Evolutionary conservation across 92 coral and sea anemone genomes (phyloP), one percentile per base, ranked within the genome.

Genomic region (Paramuricea clavata): DNA sequence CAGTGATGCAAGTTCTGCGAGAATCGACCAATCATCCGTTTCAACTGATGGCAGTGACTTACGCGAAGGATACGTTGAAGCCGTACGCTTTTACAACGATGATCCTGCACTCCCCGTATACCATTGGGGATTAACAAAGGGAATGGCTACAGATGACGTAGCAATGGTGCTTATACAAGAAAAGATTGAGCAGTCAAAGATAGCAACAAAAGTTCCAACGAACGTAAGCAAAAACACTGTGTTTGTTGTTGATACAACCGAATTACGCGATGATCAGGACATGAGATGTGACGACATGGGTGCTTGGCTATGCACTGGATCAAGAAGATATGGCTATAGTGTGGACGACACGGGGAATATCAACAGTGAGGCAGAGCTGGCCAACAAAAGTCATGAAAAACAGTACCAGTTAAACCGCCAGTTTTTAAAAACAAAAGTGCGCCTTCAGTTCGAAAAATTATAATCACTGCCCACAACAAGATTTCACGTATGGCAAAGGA

Each of bases 271-370:
- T 76, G 57, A 44, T 0, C 32, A 70, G 2, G 92, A 89, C 54
- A 47, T 61, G 28, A 85, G 72, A 69, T 85, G 92, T 35, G 87
- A 89, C 59, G 87, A 89, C 41, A 28, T 86, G n/a, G n/a, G n/a
- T n/a, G 88, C 85, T 41, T 90, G 93, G 91, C 26, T 44, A 19
- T 87, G 91, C 47, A 90, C 91, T 33, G 93, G 93, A 15, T 59
- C 88, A 23, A 87, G 74, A 57, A 90, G 27, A 71, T 33, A 61
- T 76, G 44, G 1, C 10, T 90, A 81, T 49, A 28, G 71, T 35
- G 36, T 9, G 27, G 87, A 86, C 39, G 86, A 86, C 69, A 43
- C 47, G 8, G 93, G 89, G 6, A 43, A 60, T 12, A 25, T 79
- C 41, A 56, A 72, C 47, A 81, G 76, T 26, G 82, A 77, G 0